phyloP scores from a whole-genome alignment of 2,797 vertebrate genomes.

The Catamblyrhynchus diadema region DNA sequence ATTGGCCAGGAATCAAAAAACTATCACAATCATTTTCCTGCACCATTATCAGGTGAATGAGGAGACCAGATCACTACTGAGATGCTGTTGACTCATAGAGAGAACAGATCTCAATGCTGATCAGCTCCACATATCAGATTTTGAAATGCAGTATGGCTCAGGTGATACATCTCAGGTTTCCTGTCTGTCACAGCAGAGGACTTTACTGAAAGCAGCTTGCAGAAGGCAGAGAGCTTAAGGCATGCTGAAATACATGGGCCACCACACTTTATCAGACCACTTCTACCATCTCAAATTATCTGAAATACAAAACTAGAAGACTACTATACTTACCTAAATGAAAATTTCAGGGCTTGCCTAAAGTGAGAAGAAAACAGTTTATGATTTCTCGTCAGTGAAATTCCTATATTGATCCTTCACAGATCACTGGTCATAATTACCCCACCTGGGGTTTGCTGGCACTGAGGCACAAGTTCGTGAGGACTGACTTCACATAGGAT shows the following conservation, averaged over 20 bases:
- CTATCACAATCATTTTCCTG: neutral
- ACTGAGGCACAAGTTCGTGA: neutral
- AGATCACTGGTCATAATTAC: neutral
- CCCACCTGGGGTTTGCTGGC: neutral
- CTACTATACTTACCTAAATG: neutral
- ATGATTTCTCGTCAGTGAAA: neutral
- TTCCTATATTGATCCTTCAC: neutral
- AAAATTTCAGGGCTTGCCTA: neutral
- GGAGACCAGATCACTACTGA: neutral
- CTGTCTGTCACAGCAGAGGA: neutral
- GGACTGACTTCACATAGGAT: neutral
- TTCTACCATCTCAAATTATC: neutral
- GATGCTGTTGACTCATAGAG: neutral
- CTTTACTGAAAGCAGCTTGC: neutral
- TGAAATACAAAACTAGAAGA: neutral
- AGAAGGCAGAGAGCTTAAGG: neutral
- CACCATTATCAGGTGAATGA: neutral
- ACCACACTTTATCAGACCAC: neutral
- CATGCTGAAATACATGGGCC: neutral
- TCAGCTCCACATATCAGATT: neutral
- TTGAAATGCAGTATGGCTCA: neutral
- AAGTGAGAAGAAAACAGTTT: neutral
- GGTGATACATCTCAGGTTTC: neutral
- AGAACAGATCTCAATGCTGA: neutral
- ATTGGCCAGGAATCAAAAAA: neutral